Evolutionary conservation across 2,888 invertebrate genomes (phyloP).

Genomic region (Copidosoma aretas): DNA sequence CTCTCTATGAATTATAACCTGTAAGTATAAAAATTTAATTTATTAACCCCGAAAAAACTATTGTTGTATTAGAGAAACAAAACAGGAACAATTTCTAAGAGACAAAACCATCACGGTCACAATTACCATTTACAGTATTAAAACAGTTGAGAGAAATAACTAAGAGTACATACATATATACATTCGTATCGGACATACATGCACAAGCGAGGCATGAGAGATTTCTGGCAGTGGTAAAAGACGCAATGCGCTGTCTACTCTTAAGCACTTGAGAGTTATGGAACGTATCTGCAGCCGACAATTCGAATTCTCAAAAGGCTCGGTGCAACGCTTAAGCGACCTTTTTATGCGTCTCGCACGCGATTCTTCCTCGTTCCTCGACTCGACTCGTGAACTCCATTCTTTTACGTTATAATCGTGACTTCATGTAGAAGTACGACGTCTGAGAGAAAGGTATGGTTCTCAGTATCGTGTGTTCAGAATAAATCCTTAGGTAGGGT

Average conservation of each 20-base stretch:
- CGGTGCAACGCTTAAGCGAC: slow-evolving; percentile 9
- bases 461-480: not conserved
- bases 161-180: too few species aligned
- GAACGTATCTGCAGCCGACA: not conserved
- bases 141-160: slow-evolving; percentile 9
- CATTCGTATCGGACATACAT: too few species aligned
- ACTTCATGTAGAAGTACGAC: not conserved
- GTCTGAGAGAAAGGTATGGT: not conserved
- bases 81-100: too few species aligned
- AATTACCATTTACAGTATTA: too few species aligned
- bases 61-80: too few species aligned
- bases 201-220: slow-evolving; percentile 2
- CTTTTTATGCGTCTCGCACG: slow-evolving; percentile 20
- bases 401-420: not conserved
- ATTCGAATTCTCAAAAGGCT: slow-evolving; percentile 21
- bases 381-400: not conserved
- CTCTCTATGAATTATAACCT: too few species aligned
- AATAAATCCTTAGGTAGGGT: not conserved
- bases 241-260: not conserved
- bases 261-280: too few species aligned
- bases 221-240: slow-evolving; percentile 17
- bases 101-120: too few species aligned
- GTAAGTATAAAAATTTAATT: too few species aligned
- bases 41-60: too few species aligned
- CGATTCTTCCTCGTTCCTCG: too few species aligned